Percentiles rank a stretch among this genome's conserved stretches.
phyloP scores from a whole-genome alignment of 2,888 invertebrate genomes.

The Nematopogon swammerdamellus region DNA sequence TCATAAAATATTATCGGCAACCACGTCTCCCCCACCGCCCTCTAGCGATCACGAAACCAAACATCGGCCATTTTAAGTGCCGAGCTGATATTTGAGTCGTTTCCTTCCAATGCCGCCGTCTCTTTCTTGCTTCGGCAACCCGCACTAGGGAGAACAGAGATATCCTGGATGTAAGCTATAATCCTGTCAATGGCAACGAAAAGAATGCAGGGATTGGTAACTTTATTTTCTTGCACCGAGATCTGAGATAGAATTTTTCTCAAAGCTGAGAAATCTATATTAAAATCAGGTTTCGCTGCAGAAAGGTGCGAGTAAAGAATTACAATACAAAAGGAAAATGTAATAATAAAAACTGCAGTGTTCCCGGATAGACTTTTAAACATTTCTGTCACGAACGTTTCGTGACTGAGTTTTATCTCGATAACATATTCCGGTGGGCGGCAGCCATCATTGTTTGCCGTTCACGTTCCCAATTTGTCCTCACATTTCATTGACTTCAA shows the following conservation, averaged over 20 bases:
- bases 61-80: conserved; percentile 43
- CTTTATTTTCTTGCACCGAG: too few relatives aligned
- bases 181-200: too few relatives aligned
- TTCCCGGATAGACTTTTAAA: neutral
- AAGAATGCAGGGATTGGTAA: too few relatives aligned
- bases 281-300: too few relatives aligned
- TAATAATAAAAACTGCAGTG: neutral
- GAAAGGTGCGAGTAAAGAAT: neutral
- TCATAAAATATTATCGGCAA: conserved; percentile 52
- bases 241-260: too few relatives aligned
- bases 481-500: neutral
- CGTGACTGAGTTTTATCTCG: neutral
- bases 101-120: too few relatives aligned
- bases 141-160: too few relatives aligned
- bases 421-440: neutral
- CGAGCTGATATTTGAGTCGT: too few relatives aligned
- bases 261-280: too few relatives aligned
- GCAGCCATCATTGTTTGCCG: neutral
- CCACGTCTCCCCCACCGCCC: conserved; percentile 40
- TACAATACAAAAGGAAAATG: neutral
- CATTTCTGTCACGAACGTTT: neutral
- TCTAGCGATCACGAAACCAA: conserved; percentile 47
- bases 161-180: too few relatives aligned
- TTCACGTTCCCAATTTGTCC: neutral
- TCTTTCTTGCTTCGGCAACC: too few relatives aligned